A percentile compares a stretch with the other conserved stretches of the same genome.
phyloP scores from a whole-genome alignment of 2,888 invertebrate species.

The Agrochola litura region DNA sequence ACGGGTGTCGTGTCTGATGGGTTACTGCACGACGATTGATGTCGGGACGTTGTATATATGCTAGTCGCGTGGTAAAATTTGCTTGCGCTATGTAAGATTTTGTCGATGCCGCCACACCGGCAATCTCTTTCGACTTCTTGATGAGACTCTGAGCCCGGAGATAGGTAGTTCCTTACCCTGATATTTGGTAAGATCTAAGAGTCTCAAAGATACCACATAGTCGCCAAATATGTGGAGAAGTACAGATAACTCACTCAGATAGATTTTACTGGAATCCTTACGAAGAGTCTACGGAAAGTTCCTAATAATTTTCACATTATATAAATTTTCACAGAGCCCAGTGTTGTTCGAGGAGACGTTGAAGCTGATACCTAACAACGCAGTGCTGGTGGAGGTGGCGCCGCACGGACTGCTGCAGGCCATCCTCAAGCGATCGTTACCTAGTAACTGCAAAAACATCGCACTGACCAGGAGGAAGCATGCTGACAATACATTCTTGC shows the following conservation, averaged over 20 bases:
- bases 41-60: too few species aligned
- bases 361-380: constrained; percentile 93
- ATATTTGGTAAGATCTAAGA: neutral
- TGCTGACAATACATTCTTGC: constrained; percentile 89
- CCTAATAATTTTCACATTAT: neutral
- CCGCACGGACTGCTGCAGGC: constrained; percentile 95
- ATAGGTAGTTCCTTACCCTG: too few species aligned
- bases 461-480: constrained; percentile 93
- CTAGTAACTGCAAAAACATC: constrained; percentile 91
- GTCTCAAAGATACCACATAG: neutral
- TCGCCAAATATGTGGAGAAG: neutral
- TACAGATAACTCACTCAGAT: neutral
- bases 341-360: constrained; percentile 95
- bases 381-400: constrained; percentile 95
- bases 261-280: too few species aligned
- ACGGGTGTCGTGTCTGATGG: too few species aligned
- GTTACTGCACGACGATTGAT: too few species aligned
- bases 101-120: too few species aligned
- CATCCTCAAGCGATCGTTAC: constrained; percentile 92
- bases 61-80: too few species aligned
- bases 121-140: neutral
- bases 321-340: constrained; percentile 42
- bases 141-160: neutral
- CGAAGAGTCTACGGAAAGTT: neutral
- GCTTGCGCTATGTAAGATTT: too few species aligned